phyloP scores from a whole-genome alignment of 2,797 vertebrate genomes.

The Spatula versicolor region DNA sequence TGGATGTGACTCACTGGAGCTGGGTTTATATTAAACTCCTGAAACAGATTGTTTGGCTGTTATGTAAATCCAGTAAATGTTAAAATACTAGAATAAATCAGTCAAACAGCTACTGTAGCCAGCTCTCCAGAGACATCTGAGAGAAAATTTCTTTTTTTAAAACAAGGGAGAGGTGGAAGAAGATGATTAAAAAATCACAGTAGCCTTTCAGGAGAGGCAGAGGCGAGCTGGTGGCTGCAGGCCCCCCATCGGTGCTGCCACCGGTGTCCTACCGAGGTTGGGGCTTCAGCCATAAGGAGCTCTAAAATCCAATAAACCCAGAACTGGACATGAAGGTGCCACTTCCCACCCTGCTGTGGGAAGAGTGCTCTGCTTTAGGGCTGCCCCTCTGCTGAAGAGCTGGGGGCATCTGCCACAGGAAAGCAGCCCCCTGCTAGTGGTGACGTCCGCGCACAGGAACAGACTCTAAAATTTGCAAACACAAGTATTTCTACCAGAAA shows the following conservation, averaged over 20 bases:
- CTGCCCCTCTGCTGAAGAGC: not conserved
- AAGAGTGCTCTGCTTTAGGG: not conserved
- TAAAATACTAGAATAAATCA: constrained; percentile 65
- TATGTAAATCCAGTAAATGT: constrained; percentile 69
- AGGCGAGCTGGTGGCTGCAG: not conserved
- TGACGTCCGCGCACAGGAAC: not conserved
- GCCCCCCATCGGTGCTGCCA: not conserved
- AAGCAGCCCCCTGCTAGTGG: not conserved
- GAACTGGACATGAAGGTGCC: fast-evolving
- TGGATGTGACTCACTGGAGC: constrained; percentile 59
- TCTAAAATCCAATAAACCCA: not conserved
- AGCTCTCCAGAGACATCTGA: constrained; percentile 9
- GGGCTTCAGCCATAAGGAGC: not conserved
- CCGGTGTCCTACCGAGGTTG: not conserved
- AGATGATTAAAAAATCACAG: not conserved
- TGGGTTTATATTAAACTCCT: constrained; percentile 67
- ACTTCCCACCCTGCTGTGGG: not conserved
- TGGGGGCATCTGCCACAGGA: not conserved
- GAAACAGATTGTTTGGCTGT: constrained; percentile 72
- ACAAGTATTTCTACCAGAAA: constrained; percentile 38
- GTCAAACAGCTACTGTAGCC: constrained; percentile 31
- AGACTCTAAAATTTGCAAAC: constrained; percentile 58
- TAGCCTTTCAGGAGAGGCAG: not conserved
- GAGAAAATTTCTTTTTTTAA: not conserved
- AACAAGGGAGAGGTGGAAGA: not conserved